Evolutionary conservation across 2,797 vertebrate genomes (phyloP).

Genomic region (Spinibarbus caldwelli): DNA sequence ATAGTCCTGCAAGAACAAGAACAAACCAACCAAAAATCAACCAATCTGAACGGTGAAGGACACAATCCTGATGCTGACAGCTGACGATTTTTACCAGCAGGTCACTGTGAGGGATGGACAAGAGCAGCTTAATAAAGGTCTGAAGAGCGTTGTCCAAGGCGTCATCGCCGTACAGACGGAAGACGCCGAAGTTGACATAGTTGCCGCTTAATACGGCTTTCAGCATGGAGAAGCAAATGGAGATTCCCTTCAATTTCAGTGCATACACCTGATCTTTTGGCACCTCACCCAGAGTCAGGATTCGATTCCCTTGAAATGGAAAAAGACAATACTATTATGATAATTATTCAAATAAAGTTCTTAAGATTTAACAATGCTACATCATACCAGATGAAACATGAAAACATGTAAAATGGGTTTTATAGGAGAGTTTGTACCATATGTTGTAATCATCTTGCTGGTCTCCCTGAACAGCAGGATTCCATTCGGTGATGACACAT

Average conservation of each 20-base stretch:
- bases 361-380: neutral
- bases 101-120: conserved; percentile 97
- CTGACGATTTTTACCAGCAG: conserved; percentile 80
- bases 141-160: conserved; percentile 95
- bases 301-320: conserved; percentile 85
- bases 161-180: conserved; percentile 96
- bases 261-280: conserved; percentile 97
- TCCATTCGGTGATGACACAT: conserved; percentile 95
- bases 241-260: conserved; percentile 96
- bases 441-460: conserved; percentile 99
- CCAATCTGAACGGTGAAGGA: neutral
- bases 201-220: conserved; percentile 97
- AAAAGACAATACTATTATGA: neutral
- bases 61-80: neutral
- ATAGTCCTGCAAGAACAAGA: conserved; percentile 83
- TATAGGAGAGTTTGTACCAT: conserved; percentile 71
- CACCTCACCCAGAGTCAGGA: conserved; percentile 94
- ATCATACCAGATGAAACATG: neutral
- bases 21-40: neutral
- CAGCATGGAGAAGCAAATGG: conserved; percentile 98
- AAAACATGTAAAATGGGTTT: neutral
- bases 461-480: conserved; percentile 97
- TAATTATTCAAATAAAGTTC: neutral
- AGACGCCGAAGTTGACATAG: conserved; percentile 98
- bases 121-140: conserved; percentile 96